These are phyloP conservation scores for Bombycilla garrulus DNA, from an alignment of 2,113 vertebrate species.

Conservation along the genomic window DNA sequence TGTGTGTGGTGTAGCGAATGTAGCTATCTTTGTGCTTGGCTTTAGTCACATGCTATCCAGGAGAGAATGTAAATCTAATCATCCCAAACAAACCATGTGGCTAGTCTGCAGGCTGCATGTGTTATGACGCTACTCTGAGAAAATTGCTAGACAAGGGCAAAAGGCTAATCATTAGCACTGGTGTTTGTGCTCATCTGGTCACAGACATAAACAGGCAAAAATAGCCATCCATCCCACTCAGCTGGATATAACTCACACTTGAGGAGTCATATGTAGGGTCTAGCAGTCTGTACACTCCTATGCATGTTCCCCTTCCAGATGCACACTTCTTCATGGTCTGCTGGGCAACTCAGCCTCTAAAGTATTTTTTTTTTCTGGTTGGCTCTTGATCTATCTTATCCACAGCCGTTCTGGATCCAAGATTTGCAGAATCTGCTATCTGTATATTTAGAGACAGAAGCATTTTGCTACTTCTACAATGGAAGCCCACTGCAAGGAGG, in stretches of 20 bases:
- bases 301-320: neutral
- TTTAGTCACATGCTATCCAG: neutral
- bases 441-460: neutral
- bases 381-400: neutral
- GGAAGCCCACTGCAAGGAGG: neutral
- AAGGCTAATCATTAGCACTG: neutral
- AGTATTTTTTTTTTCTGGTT: neutral
- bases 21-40: neutral
- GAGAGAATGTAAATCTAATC: neutral
- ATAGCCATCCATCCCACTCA: neutral
- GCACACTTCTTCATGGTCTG: neutral
- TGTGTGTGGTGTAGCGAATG: neutral
- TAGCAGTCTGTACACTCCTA: fast-evolving
- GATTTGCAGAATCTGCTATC: neutral
- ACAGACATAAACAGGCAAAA: neutral
- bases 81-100: neutral
- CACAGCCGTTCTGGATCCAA: neutral
- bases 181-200: neutral
- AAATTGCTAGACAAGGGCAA: neutral
- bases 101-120: neutral
- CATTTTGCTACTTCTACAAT: neutral
- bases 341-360: neutral
- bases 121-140: neutral
- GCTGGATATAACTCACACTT: neutral
- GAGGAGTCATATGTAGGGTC: neutral